A percentile compares a stretch with the other conserved stretches of the same genome.
Conservation (phyloP, 2,888 invertebrate species). For the Clusia tigrina region DNA sequence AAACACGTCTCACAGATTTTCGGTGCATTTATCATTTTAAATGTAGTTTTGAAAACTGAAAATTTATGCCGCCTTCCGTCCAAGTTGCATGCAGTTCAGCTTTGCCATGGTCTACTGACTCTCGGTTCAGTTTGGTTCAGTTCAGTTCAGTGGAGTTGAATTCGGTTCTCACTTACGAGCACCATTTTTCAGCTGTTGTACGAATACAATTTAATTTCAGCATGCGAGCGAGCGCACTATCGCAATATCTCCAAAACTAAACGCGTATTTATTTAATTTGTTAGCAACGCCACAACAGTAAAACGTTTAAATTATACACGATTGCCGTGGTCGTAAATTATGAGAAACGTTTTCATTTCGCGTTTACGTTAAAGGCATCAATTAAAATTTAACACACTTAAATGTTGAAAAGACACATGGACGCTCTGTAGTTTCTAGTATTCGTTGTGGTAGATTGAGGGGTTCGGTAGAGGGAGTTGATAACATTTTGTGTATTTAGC, state of each 20-base stretch:
- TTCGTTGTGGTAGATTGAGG: too few species aligned
- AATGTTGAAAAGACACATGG: too few species aligned
- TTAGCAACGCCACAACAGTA: neutral
- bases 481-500: neutral
- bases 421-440: too few species aligned
- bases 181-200: neutral
- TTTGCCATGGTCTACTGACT: too few species aligned
- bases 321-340: slow-evolving; percentile 46
- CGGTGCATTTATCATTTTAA: too few species aligned
- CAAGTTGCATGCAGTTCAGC: neutral
- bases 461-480: too few species aligned
- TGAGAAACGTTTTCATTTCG: slow-evolving; percentile 54
- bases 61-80: slow-evolving; percentile 1
- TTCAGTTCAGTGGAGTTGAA: neutral
- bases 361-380: slow-evolving; percentile 2
- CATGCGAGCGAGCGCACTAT: neutral
- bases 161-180: neutral
- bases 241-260: slow-evolving; percentile 10
- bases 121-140: neutral
- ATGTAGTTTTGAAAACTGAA: neutral
- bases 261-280: slow-evolving; percentile 11
- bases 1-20: too few species aligned
- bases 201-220: slow-evolving; percentile 6
- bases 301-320: slow-evolving; percentile 28
- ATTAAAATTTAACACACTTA: neutral